Evolutionary conservation across 2,113 vertebrate species (phyloP).

Genomic region (Promerops cafer): DNA sequence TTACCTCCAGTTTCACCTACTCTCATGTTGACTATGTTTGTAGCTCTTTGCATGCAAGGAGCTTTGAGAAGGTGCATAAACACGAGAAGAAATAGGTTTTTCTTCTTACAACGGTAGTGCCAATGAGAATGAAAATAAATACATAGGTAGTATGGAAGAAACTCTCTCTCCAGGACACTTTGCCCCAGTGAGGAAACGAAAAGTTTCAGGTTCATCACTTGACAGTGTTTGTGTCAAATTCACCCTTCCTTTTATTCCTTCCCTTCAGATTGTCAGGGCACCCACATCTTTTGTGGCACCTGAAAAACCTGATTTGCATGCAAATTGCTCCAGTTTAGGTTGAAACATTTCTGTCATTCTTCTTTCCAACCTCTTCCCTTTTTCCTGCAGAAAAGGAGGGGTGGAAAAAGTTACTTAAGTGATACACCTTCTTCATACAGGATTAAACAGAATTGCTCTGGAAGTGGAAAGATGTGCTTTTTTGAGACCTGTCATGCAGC

Average conservation of each 20-base stretch:
- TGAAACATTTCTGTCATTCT: constrained; percentile 38
- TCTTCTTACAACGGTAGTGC: neutral
- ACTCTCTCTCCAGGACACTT: neutral
- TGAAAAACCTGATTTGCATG: constrained; percentile 69
- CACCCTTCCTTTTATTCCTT: neutral
- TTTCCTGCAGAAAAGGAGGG: neutral
- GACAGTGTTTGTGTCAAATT: neutral
- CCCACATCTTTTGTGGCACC: constrained; percentile 51
- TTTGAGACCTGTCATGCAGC: constrained; percentile 37
- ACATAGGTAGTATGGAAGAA: neutral
- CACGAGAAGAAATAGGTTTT: neutral
- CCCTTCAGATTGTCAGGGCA: constrained; percentile 40
- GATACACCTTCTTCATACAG: neutral
- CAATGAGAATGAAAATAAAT: neutral
- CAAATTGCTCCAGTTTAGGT: constrained; percentile 45
- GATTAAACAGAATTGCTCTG: neutral
- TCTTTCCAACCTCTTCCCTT: neutral
- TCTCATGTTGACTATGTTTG: neutral
- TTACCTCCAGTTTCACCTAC: neutral
- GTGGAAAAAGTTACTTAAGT: neutral
- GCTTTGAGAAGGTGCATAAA: neutral
- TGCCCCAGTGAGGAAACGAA: neutral
- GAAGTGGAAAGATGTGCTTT: neutral
- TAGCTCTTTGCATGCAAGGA: neutral
- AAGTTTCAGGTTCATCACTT: neutral